Evolutionary conservation across 1,140 invertebrate genomes (phyloP), one percentile per base, ranked within the genome.

Genomic region (Drosophila albomicans): DNA sequence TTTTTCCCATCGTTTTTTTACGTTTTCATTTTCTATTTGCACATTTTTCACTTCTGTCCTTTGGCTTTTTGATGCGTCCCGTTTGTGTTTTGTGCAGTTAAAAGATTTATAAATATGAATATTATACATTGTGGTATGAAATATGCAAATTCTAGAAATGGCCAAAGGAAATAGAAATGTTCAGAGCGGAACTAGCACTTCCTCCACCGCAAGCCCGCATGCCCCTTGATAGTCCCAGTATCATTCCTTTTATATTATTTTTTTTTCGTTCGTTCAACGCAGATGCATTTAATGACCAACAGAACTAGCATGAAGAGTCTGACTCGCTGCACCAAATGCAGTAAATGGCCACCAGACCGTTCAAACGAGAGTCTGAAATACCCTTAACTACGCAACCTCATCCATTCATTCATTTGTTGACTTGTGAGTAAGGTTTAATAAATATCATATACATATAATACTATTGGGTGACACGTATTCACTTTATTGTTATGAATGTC

Each of bases 61-160:
- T 74, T 87, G 67, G 69, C 70, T 84, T 89, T 84, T 88, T 88
- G 85, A 88, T 88, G 80, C 82, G 81, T 78, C 77, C 76, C 77
- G 75, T 88, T 87, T 87, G 69, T 79, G 79, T 87, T 71, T 78
- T 84, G 84, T 82, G 77, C 85, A 88, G 85, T 89, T 88, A 88
- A 88, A 88, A 89, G 80, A 88, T 88, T 88, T 88, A 89, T 89
- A 88, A 88, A 89, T 88, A 89, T 88, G 84, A 88, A 88, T 89
- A 84, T 84, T 88, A 89, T 88, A 89, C 85, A 87, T 89, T 88
- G 81, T 89, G 77, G 85, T 85, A 89, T 88, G 78, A 89, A 88
- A 88, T 84, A 88, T 88, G 85, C 78, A 88, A 89, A 89, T 88
- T 88, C 77, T 80, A 78, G 84, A 75, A 88, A 88, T 75, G 85